Evolutionary conservation across 64 coral and sea anemone species (phyloP), one percentile per base, ranked within the genome.

Genomic region (Trachythela sp.): DNA sequence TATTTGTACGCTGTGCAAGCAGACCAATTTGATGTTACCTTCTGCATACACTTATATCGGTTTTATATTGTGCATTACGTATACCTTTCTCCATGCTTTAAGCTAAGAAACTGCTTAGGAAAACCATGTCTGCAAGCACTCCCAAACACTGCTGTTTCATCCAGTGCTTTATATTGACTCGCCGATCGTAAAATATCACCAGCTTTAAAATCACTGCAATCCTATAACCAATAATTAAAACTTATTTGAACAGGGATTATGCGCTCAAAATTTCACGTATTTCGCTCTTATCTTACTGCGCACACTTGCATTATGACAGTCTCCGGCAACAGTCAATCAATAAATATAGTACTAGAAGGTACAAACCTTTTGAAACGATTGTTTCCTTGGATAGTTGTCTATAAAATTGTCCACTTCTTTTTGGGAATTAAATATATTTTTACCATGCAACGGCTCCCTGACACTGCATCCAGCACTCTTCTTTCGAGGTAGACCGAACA

Each of bases 21-120:
- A n/a, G n/a, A n/a, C n/a, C n/a, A n/a, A n/a, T n/a, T n/a, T n/a
- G n/a, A n/a, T n/a, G n/a, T n/a, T n/a, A n/a, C n/a, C n/a, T n/a
- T n/a, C n/a, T n/a, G n/a, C n/a, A n/a, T n/a, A n/a, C n/a, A n/a
- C n/a, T n/a, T n/a, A n/a, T n/a, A n/a, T n/a, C n/a, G n/a, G n/a
- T n/a, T n/a, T n/a, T n/a, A n/a, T n/a, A n/a, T n/a, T 29, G 29
- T 1, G 33, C 68, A 72, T 17, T 37, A 5, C 15, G 11, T 9
- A 18, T 80, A 80, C 75, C 75, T 80, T 80, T 80, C 75, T 80
- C 75, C 75, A 30, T 80, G 75, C 75, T 80, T 80, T 20, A 80
- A 30, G 33, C 31, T 80, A 22, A 80, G 32, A 36, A 80, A 80
- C 8, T 80, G 32, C 31, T 39, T 39, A 15, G 75, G 75, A 30